Conservation (phyloP, 2,113 vertebrate genomes). For the Malaclemys terrapin region DNA sequence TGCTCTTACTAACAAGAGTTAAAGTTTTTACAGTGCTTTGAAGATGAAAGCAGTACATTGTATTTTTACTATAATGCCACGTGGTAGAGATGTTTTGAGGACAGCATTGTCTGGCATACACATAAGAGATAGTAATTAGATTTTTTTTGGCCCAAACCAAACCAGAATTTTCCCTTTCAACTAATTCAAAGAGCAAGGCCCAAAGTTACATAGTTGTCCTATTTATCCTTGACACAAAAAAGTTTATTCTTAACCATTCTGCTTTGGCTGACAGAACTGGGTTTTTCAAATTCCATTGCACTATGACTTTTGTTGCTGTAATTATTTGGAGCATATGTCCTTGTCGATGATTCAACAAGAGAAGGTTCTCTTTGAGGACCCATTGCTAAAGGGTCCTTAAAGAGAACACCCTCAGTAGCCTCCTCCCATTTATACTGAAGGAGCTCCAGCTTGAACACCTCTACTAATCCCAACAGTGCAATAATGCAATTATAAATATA, state of each 20-base stretch:
- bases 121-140: background rate
- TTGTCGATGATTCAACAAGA: accelerated
- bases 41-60: background rate
- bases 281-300: background rate
- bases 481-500: background rate
- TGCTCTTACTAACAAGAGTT: background rate
- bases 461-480: background rate
- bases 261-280: background rate
- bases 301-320: background rate
- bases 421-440: background rate
- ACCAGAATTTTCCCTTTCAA: background rate
- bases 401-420: no score
- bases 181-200: background rate
- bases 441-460: background rate
- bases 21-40: background rate
- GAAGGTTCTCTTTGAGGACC: background rate
- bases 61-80: background rate
- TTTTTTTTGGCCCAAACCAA: background rate
- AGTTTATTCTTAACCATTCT: no score
- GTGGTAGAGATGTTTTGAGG: background rate
- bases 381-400: background rate
- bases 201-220: background rate
- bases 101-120: background rate
- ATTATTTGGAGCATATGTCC: accelerated
- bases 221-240: background rate